Evolutionary conservation across 2,888 invertebrate genomes (phyloP).

Genomic region (Lasioglossum lativentre): DNA sequence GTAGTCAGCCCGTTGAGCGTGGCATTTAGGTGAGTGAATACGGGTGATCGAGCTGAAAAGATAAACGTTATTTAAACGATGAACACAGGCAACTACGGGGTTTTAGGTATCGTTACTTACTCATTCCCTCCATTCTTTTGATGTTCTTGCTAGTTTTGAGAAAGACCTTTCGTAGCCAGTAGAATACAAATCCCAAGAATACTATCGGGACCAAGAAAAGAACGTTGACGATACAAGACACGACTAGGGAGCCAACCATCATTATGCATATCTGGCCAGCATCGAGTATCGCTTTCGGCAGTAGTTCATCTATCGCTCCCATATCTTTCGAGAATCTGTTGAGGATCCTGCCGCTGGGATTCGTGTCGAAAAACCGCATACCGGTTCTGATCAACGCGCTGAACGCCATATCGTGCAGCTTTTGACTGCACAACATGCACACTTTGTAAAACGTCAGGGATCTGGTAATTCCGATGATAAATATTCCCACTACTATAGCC

Average conservation of each 20-base stretch:
- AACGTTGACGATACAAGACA: constrained; percentile 88
- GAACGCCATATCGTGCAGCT: constrained; percentile 87
- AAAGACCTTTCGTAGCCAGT: constrained; percentile 87
- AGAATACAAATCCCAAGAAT: constrained; percentile 87
- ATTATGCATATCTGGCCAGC: constrained; percentile 85
- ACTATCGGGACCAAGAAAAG: constrained; percentile 87
- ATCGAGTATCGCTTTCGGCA: constrained; percentile 88
- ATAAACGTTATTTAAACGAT: constrained; percentile 8
- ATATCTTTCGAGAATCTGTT: constrained; percentile 94
- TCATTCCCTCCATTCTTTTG: constrained; percentile 88
- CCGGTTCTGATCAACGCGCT: constrained; percentile 85
- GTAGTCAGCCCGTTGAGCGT: constrained; percentile 91
- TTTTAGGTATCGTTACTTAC: constrained; percentile 83
- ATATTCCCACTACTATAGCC: constrained; percentile 84
- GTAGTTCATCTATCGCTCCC: constrained; percentile 90
- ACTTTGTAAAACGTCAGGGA: constrained; percentile 85
- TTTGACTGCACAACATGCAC: constrained; percentile 85
- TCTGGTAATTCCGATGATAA: constrained; percentile 83
- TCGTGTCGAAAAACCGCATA: constrained; percentile 93
- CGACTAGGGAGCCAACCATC: constrained; percentile 87
- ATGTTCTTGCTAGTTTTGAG: constrained; percentile 90
- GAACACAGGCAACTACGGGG: neutral
- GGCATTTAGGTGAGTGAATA: constrained; percentile 91
- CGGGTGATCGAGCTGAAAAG: constrained; percentile 90
- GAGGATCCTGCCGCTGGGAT: constrained; percentile 92